phyloP scores from a whole-genome alignment of 2,888 invertebrate genomes.

The Ectemnius continuus region DNA sequence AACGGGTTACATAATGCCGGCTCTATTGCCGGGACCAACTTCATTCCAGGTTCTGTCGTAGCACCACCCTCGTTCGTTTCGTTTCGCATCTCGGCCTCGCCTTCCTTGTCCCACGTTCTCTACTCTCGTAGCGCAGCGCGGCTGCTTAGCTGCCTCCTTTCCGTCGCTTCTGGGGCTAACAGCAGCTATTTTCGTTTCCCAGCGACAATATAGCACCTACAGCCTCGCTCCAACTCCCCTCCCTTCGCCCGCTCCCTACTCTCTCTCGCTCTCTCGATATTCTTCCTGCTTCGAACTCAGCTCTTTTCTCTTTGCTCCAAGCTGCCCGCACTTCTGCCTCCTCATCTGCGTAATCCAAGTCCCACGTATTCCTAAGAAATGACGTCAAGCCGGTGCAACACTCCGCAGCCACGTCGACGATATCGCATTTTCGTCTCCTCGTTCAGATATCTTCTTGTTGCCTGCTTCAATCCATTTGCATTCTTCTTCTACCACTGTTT shows the following conservation, averaged over 20 bases:
- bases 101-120: constrained; percentile 36
- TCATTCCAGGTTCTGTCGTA: constrained; percentile 39
- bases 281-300: constrained; percentile 1
- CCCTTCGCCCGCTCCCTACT: constrained; percentile 3
- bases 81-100: constrained; percentile 18
- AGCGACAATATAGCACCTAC: constrained; percentile 62
- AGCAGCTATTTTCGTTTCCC: constrained; percentile 64
- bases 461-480: background rate
- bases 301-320: background rate
- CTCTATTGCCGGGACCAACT: constrained; percentile 26
- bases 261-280: constrained; percentile 8
- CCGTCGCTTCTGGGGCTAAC: constrained; percentile 55
- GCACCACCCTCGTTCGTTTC: constrained; percentile 41
- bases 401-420: too few relatives aligned
- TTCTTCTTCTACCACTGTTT: background rate
- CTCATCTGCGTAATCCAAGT: constrained; percentile 13
- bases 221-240: constrained; percentile 1
- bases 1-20: constrained; percentile 34
- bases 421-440: too few relatives aligned
- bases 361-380: constrained; percentile 4
- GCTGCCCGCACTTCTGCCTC: background rate
- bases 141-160: constrained; percentile 36
- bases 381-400: constrained; percentile 21
- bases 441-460: too few relatives aligned
- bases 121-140: constrained; percentile 29